A percentile compares a stretch with the other conserved stretches of the same genome.
Evolutionary conservation across 1,140 invertebrate species (phyloP).

Genomic region (Scaptomyza graminum): DNA sequence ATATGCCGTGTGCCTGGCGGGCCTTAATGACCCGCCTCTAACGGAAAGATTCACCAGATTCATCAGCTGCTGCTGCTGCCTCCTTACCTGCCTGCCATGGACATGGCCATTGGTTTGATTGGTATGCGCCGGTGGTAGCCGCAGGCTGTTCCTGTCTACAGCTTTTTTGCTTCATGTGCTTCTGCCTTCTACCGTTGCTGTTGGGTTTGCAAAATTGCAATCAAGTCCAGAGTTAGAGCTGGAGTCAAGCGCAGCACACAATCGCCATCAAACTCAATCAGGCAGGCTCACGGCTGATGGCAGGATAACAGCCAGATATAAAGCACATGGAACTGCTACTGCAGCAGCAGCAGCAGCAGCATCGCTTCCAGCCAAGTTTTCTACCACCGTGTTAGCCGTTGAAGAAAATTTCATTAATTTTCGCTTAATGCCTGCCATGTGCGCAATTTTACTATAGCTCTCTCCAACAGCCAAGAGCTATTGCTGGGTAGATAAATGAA

Average conservation of each 20-base stretch:
- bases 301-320: conserved; percentile 68
- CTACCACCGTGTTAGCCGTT: conserved; percentile 25
- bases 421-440: conserved; percentile 77
- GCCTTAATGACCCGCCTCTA: conserved; percentile 64
- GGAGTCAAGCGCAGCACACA: conserved; percentile 38
- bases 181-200: neutral
- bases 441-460: conserved; percentile 65
- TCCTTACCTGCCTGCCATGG: conserved; percentile 5
- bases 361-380: conserved; percentile 24
- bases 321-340: conserved; percentile 19
- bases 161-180: neutral
- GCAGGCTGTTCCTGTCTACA: conserved; percentile 21
- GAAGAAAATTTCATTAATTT: conserved; percentile 75
- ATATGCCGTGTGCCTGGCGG: conserved; percentile 34
- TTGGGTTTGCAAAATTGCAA: conserved; percentile 63
- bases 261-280: conserved; percentile 78
- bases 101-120: conserved; percentile 52
- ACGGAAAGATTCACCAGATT: conserved; percentile 1
- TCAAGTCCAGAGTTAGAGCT: conserved; percentile 45
- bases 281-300: conserved; percentile 70
- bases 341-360: conserved; percentile 15
- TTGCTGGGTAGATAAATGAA: no score
- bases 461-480: no score
- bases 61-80: neutral
- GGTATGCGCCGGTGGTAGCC: conserved; percentile 55